Evolutionary conservation across 1,140 invertebrate species (phyloP).

Genomic region (Drosophila nigrodunni): DNA sequence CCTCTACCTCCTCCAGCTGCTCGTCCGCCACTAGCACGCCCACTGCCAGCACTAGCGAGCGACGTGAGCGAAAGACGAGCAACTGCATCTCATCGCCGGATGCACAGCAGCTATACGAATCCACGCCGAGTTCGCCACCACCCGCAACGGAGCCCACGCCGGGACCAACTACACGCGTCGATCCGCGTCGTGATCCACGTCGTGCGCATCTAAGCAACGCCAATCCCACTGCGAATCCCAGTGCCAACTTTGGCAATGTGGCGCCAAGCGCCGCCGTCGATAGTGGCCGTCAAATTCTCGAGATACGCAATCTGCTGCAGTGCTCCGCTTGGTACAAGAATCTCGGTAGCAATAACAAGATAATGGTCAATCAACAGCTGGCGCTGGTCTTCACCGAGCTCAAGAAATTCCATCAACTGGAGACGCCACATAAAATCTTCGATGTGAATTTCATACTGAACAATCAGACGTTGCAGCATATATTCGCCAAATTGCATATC

Average conservation of each 20-base stretch:
- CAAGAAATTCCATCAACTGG: conserved; percentile 86
- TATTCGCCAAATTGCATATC: conserved; percentile 86
- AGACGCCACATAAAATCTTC: conserved; percentile 85
- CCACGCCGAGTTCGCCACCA: conserved; percentile 60
- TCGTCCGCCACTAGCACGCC: not conserved
- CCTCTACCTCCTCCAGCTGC: not conserved
- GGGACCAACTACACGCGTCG: conserved; percentile 21
- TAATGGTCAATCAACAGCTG: conserved; percentile 88
- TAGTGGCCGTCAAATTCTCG: conserved; percentile 74
- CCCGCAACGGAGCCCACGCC: conserved; percentile 6
- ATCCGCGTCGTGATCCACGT: conserved; percentile 66
- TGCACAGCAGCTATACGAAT: conserved; percentile 26
- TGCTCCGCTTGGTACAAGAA: conserved; percentile 88
- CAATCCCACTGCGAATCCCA: not conserved
- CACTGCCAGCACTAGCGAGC: not conserved
- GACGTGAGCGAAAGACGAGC: conserved; percentile 33
- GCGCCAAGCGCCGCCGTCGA: conserved; percentile 14
- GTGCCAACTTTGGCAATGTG: not conserved
- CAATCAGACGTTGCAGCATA: conserved; percentile 85
- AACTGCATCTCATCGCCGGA: conserved; percentile 62
- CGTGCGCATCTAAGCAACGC: conserved; percentile 52
- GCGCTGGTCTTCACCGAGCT: conserved; percentile 87
- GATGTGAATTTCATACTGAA: conserved; percentile 85
- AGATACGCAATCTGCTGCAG: conserved; percentile 87
- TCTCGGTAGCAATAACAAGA: conserved; percentile 88